Percentiles rank a stretch among this genome's conserved stretches.
Conservation (phyloP, 2,888 invertebrate species). For the Sphecodes monilicornis region DNA sequence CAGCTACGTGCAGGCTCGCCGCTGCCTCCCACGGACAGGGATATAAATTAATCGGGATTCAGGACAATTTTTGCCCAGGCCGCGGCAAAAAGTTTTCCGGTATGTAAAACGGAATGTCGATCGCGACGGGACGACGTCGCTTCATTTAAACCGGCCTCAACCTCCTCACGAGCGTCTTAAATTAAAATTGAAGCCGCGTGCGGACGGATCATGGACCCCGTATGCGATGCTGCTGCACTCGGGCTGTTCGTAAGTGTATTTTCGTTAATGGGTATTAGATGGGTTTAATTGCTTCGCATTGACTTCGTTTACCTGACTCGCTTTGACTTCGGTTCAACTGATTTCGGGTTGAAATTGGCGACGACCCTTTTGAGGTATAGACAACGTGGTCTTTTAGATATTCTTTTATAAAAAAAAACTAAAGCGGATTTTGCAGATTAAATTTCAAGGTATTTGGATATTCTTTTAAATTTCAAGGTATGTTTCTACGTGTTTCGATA, state of each 20-base stretch:
- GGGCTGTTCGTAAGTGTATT: background rate
- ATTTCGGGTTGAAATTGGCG: background rate
- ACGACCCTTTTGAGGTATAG: background rate
- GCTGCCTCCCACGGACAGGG: slow-evolving; percentile 18
- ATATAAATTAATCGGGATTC: slow-evolving; percentile 64
- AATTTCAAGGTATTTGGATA: too few species aligned
- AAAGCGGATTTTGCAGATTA: too few species aligned
- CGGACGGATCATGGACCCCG: background rate
- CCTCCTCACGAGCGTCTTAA: slow-evolving; percentile 22
- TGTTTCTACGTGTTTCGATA: too few species aligned
- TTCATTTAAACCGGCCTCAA: slow-evolving; percentile 27
- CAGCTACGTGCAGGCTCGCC: slow-evolving; percentile 41
- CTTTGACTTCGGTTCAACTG: background rate
- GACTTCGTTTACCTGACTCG: background rate
- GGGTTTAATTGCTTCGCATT: background rate
- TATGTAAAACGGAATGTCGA: slow-evolving; percentile 47
- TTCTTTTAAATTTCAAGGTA: too few species aligned
- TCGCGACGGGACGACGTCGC: slow-evolving; percentile 29
- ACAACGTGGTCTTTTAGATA: too few species aligned
- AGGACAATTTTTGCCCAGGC: slow-evolving; percentile 40
- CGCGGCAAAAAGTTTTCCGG: slow-evolving; percentile 41
- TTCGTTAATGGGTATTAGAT: background rate
- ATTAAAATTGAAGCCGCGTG: slow-evolving; percentile 31
- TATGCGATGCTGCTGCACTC: background rate
- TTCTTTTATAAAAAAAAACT: too few species aligned